These are phyloP conservation scores for Pituophis catenifer DNA, from an alignment of 2,113 vertebrate genomes.

Conservation along the genomic window DNA sequence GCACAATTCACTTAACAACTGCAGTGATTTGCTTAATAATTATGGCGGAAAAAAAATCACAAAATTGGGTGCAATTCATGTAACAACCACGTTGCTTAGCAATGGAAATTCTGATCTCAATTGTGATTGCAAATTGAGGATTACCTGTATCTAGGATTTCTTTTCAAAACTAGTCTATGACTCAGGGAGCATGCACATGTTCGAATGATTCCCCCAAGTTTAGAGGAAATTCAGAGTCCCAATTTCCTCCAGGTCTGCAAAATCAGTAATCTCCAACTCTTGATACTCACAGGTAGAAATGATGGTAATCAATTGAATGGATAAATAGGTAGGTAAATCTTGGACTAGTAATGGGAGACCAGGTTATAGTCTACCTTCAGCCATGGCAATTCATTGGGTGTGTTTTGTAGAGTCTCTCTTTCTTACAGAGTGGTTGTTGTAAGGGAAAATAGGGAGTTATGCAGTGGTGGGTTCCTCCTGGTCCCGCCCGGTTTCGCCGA, in stretches of 20 bases:
- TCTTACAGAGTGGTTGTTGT: neutral
- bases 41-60: neutral
- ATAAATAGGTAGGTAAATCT: neutral
- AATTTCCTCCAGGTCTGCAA: neutral
- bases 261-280: neutral
- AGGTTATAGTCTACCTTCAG: neutral
- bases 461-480: too few relatives aligned
- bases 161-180: neutral
- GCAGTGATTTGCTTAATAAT: too few relatives aligned
- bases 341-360: neutral
- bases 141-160: neutral
- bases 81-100: neutral
- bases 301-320: neutral
- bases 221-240: neutral
- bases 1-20: neutral
- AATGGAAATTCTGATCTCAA: neutral
- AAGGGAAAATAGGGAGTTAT: neutral
- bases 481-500: too few relatives aligned
- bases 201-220: neutral
- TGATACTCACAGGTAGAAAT: neutral
- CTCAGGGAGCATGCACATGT: neutral
- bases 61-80: neutral
- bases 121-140: neutral
- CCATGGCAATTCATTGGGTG: neutral
- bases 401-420: neutral